Evolutionary conservation across 2,797 vertebrate species (phyloP).

Genomic region (Staurois parvus): DNA sequence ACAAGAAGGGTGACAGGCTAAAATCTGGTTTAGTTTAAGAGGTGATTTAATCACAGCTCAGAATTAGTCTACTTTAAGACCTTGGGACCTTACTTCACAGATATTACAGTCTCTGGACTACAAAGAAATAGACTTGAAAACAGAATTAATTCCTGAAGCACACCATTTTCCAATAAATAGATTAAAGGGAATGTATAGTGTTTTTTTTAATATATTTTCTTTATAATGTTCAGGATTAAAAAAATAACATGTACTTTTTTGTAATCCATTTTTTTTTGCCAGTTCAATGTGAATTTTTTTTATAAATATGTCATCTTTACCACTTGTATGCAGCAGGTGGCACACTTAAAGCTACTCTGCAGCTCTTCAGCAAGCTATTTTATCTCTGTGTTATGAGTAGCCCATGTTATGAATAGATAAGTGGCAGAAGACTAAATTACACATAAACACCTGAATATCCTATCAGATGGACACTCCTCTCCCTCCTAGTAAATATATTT

Average conservation of each 20-base stretch:
- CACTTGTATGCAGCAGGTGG: background rate
- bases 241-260: background rate
- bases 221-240: background rate
- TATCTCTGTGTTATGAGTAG: no score
- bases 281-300: background rate
- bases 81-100: slow-evolving; percentile 52
- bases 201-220: background rate
- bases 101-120: slow-evolving; percentile 52
- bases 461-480: background rate
- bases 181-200: background rate
- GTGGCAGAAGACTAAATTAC: background rate
- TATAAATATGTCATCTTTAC: background rate
- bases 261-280: background rate
- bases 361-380: background rate
- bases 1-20: slow-evolving; percentile 56
- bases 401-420: background rate
- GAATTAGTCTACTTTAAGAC: slow-evolving; percentile 58
- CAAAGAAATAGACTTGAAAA: slow-evolving; percentile 46
- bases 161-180: slow-evolving; percentile 14
- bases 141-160: slow-evolving; percentile 18
- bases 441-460: background rate
- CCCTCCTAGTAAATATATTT: no score
- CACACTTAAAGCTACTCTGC: background rate
- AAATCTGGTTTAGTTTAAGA: slow-evolving; percentile 62
- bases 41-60: slow-evolving; percentile 61